phyloP scores from a whole-genome alignment of 1,140 invertebrate genomes.

The Prorops nasuta region DNA sequence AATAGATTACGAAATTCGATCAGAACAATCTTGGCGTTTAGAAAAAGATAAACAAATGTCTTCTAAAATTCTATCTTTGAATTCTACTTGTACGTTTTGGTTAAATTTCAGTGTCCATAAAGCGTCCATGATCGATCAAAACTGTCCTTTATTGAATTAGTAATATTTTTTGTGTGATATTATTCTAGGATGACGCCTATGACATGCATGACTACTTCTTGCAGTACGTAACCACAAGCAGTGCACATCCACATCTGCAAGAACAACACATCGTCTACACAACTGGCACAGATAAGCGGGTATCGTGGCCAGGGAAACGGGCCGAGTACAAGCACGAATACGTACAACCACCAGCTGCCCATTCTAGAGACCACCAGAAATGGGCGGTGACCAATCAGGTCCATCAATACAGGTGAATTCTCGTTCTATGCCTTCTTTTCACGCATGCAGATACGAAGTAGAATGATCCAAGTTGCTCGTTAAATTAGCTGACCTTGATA shows the following conservation, averaged over 20 bases:
- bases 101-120: too few relatives aligned
- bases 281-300: conserved; percentile 60
- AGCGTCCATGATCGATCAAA: too few relatives aligned
- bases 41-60: too few relatives aligned
- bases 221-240: conserved; percentile 59
- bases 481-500: too few relatives aligned
- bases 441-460: too few relatives aligned
- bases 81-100: too few relatives aligned
- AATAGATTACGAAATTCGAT: too few relatives aligned
- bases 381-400: conserved; percentile 60
- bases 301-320: conserved; percentile 61
- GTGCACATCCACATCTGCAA: conserved; percentile 52
- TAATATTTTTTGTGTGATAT: too few relatives aligned
- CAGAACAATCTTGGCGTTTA: too few relatives aligned
- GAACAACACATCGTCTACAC: conserved; percentile 62
- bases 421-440: neutral
- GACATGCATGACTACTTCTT: conserved; percentile 56
- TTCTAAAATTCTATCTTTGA: too few relatives aligned
- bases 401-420: conserved; percentile 63
- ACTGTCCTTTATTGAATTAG: too few relatives aligned
- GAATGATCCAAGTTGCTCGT: too few relatives aligned
- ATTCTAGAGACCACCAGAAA: conserved; percentile 59
- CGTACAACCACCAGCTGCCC: conserved; percentile 65
- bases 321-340: conserved; percentile 60
- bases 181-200: conserved; percentile 53